These are phyloP conservation scores for Taenaris catops DNA, from an alignment of 2,888 invertebrate genomes.

Conservation along the genomic window DNA sequence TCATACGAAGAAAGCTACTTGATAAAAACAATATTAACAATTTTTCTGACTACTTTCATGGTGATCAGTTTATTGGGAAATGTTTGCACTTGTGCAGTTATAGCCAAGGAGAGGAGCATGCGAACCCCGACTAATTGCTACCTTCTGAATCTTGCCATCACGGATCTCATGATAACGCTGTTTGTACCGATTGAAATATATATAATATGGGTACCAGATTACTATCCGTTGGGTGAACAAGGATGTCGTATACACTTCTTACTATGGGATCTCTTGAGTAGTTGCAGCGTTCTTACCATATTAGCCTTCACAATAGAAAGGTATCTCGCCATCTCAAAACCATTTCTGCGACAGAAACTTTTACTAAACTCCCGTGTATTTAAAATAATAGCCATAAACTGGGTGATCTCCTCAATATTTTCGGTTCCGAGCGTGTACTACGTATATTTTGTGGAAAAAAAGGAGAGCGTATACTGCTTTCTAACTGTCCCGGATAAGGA, in stretches of 20 bases:
- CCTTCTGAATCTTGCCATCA: conserved; percentile 87
- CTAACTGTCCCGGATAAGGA: conserved; percentile 39
- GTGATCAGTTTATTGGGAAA: conserved; percentile 86
- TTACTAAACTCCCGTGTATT: conserved; percentile 88
- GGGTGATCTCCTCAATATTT: conserved; percentile 85
- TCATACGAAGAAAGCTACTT: conserved; percentile 74
- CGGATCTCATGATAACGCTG: conserved; percentile 85
- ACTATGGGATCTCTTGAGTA: conserved; percentile 89
- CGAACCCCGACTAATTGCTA: conserved; percentile 91
- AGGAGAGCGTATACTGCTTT: conserved; percentile 55
- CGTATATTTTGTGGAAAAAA: conserved; percentile 50
- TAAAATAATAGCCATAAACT: conserved; percentile 84
- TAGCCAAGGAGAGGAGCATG: conserved; percentile 86
- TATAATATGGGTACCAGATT: conserved; percentile 86
- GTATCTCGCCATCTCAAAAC: conserved; percentile 91
- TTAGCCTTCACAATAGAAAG: conserved; percentile 93
- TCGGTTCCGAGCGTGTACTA: conserved; percentile 83
- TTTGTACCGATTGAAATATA: conserved; percentile 90
- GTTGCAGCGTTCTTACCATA: conserved; percentile 90
- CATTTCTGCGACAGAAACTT: conserved; percentile 88
- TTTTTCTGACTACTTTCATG: conserved; percentile 82
- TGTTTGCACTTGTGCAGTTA: conserved; percentile 87
- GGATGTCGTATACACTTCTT: conserved; percentile 88
- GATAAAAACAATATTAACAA: conserved; percentile 69
- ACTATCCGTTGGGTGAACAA: conserved; percentile 86